Percentiles rank a stretch among this genome's conserved stretches.
Evolutionary conservation across 2,113 vertebrate species (phyloP).

Genomic region (Scatophagus argus): DNA sequence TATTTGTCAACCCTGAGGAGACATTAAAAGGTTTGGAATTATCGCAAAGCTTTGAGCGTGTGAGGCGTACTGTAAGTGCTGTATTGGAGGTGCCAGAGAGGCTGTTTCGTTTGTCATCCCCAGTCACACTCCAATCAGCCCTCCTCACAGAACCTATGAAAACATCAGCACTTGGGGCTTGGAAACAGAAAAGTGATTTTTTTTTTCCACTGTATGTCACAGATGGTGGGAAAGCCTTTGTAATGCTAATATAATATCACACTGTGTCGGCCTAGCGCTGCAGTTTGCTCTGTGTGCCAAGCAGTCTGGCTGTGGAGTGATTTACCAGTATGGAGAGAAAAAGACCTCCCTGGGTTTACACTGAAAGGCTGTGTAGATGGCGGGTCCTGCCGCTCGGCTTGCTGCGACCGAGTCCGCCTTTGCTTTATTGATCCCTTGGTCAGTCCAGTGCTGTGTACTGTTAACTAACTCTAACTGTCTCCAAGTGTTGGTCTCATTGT

Average conservation of each 20-base stretch:
- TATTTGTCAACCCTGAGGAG: slow-evolving; percentile 39
- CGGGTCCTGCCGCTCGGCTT: slow-evolving; percentile 72
- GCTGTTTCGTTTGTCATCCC: slow-evolving; percentile 62
- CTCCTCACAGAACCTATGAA: slow-evolving; percentile 77
- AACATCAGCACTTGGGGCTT: slow-evolving; percentile 75
- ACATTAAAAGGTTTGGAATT: slow-evolving; percentile 47
- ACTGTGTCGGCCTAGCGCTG: slow-evolving; percentile 82
- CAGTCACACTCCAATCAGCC: slow-evolving; percentile 61
- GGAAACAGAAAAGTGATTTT: slow-evolving; percentile 78
- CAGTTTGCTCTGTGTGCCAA: slow-evolving; percentile 74
- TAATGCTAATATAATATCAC: slow-evolving; percentile 89
- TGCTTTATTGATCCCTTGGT: slow-evolving; percentile 77
- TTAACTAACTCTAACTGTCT: slow-evolving; percentile 81
- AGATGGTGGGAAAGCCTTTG: slow-evolving; percentile 86
- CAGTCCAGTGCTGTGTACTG: slow-evolving; percentile 61
- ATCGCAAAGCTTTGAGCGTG: slow-evolving; percentile 15
- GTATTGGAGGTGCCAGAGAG: slow-evolving; percentile 50
- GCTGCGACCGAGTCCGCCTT: slow-evolving; percentile 72
- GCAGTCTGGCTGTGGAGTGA: slow-evolving; percentile 80
- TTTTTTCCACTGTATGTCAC: slow-evolving; percentile 78
- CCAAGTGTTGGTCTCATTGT: slow-evolving; percentile 64
- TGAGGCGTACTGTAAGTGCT: slow-evolving; percentile 5
- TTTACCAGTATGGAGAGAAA: slow-evolving; percentile 82
- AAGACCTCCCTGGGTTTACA: slow-evolving; percentile 80
- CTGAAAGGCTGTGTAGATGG: slow-evolving; percentile 78